phyloP scores from a whole-genome alignment of 2,888 invertebrate species.

The Aporophyla nigra region DNA sequence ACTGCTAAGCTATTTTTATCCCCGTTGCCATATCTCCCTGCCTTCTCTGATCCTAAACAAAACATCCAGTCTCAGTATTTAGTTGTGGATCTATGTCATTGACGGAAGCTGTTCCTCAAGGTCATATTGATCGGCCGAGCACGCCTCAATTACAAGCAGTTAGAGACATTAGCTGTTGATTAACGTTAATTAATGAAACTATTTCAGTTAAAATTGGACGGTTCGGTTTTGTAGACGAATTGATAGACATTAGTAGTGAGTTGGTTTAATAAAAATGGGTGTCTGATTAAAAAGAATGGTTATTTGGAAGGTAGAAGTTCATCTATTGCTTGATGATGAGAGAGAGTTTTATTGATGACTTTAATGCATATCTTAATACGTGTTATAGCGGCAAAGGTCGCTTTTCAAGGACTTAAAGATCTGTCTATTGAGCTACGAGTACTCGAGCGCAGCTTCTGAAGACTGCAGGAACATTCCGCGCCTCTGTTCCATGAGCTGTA shows the following conservation, averaged over 20 bases:
- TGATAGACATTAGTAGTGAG: background rate
- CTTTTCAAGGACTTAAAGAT: no score
- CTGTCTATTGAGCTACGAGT: no score
- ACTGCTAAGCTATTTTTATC: no score
- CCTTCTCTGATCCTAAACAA: background rate
- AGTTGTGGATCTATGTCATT: slow-evolving; percentile 12
- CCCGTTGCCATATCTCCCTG: slow-evolving; percentile 14
- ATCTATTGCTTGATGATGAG: background rate
- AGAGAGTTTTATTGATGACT: no score
- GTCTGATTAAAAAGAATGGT: background rate
- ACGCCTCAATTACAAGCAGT: slow-evolving; percentile 50
- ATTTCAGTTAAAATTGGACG: slow-evolving; percentile 34
- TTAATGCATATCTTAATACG: no score
- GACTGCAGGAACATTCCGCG: no score
- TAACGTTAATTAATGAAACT: slow-evolving; percentile 41
- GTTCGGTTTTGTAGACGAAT: slow-evolving; percentile 7
- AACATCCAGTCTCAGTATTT: slow-evolving; percentile 17
- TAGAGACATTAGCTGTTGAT: slow-evolving; percentile 46
- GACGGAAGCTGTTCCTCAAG: slow-evolving; percentile 39
- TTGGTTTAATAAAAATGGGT: background rate
- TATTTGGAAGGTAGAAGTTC: background rate
- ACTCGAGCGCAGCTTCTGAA: no score
- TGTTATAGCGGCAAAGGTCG: no score
- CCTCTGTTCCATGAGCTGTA: no score
- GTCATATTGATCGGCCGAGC: slow-evolving; percentile 39